Evolutionary conservation across 2,113 vertebrate species (phyloP).

Genomic region (Menidia beryllina): DNA sequence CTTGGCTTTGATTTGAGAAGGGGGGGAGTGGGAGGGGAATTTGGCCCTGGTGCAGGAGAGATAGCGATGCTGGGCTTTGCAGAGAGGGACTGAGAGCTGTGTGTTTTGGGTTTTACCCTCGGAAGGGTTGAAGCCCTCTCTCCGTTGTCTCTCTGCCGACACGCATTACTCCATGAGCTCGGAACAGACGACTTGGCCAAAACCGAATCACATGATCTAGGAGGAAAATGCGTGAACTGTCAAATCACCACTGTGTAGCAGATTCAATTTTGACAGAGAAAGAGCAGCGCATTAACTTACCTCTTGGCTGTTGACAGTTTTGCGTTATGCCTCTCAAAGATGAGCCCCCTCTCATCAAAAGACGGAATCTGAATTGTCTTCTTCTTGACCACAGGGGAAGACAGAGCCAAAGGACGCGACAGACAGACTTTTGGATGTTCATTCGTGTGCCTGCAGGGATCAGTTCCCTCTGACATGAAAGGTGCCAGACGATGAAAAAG

Average conservation of each 20-base stretch:
- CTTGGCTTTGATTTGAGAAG: conserved; percentile 50
- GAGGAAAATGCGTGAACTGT: background rate
- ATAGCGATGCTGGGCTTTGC: conserved; percentile 42
- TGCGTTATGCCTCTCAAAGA: conserved; percentile 35
- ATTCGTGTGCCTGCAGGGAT: conserved; percentile 40
- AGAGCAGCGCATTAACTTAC: conserved; percentile 33
- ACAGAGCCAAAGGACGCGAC: conserved; percentile 66
- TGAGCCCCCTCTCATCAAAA: conserved; percentile 67
- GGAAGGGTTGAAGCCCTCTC: conserved; percentile 59
- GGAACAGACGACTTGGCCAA: conserved; percentile 26
- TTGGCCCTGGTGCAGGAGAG: conserved; percentile 42
- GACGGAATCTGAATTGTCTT: conserved; percentile 78
- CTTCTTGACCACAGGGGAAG: conserved; percentile 78
- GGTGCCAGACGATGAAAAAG: conserved; percentile 54
- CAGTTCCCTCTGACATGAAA: conserved; percentile 49
- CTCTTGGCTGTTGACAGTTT: conserved; percentile 35
- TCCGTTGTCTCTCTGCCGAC: conserved; percentile 22
- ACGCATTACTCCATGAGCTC: conserved; percentile 27
- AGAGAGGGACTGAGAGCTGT: conserved; percentile 28
- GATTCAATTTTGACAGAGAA: conserved; percentile 1
- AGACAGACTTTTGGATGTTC: conserved; percentile 40
- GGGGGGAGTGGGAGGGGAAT: conserved; percentile 39
- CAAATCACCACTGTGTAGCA: background rate
- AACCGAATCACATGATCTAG: conserved; percentile 56
- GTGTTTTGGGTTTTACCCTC: conserved; percentile 50